phyloP scores from a whole-genome alignment of 2,888 invertebrate genomes.

The Philonicus albiceps region DNA sequence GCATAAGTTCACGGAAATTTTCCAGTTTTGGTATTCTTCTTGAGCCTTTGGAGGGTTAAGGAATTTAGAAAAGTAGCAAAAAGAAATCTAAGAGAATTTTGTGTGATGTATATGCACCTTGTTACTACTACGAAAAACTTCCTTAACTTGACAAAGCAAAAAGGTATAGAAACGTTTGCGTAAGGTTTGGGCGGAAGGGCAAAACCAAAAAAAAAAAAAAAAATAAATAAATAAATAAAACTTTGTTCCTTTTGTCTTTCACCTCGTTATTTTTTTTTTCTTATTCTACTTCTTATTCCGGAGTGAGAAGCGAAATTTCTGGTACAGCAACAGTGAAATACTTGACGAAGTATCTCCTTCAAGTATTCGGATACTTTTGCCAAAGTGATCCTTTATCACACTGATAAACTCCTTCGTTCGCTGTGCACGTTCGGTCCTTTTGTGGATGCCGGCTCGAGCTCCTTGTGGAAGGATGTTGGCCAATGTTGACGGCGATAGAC shows the following conservation, averaged over 20 bases:
- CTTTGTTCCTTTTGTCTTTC: not conserved
- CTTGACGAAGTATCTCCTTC: constrained; percentile 15
- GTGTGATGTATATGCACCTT: constrained; percentile 4
- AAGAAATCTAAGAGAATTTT: not conserved
- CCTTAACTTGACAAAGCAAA: not conserved
- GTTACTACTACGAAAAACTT: constrained; percentile 7
- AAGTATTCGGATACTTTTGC: constrained; percentile 16
- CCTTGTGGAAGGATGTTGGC: not conserved
- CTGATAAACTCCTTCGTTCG: constrained; percentile 4
- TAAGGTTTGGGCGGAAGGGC: not conserved
- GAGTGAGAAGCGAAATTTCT: constrained; percentile 4
- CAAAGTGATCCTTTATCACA: constrained; percentile 7
- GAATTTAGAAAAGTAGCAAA: not conserved
- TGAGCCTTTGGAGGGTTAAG: not conserved
- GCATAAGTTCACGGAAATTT: not conserved
- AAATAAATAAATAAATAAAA: no score
- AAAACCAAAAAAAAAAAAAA: no score
- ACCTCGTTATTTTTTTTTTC: not conserved
- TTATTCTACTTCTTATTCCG: not conserved
- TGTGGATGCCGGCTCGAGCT: not conserved
- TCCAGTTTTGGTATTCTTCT: not conserved
- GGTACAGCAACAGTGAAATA: constrained; percentile 6
- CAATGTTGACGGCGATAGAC: not conserved
- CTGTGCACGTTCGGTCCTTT: not conserved
- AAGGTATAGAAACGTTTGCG: not conserved